Conservation (phyloP, 1,140 invertebrate species). For the Leptonema lineaticorne region DNA sequence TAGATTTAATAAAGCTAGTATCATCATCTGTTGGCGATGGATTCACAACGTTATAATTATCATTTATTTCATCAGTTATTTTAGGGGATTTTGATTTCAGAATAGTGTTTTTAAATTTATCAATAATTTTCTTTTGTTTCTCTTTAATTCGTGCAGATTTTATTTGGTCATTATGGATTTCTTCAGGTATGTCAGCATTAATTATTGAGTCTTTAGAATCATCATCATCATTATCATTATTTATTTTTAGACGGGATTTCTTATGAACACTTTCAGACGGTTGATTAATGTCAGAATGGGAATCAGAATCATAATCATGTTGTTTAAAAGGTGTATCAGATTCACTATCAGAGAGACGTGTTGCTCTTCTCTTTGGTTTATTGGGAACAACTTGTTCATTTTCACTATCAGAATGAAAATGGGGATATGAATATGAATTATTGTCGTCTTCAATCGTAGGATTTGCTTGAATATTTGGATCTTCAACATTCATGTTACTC, state of each 20-base stretch:
- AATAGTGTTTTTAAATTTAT: neutral
- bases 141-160: neutral
- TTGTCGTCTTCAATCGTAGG: too few species aligned
- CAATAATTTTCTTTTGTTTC: neutral
- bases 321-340: slow-evolving; percentile 10
- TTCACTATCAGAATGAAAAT: slow-evolving; percentile 20
- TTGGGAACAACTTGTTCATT: slow-evolving; percentile 21
- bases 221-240: neutral
- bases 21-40: too few species aligned
- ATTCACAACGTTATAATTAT: neutral
- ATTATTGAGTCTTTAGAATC: too few species aligned
- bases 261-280: slow-evolving; percentile 3
- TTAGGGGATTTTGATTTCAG: neutral
- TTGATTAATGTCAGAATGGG: neutral
- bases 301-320: neutral
- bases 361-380: slow-evolving; percentile 24
- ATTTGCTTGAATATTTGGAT: too few species aligned
- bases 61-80: neutral
- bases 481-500: too few species aligned
- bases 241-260: neutral
- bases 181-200: slow-evolving; percentile 1
- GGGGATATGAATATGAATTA: too few species aligned
- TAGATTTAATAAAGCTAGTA: neutral
- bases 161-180: neutral
- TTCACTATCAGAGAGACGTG: slow-evolving; percentile 17